A percentile compares a stretch with the other conserved stretches of the same genome.
Evolutionary conservation across 2,888 invertebrate genomes (phyloP).

Genomic region (Parelbella ahira): DNA sequence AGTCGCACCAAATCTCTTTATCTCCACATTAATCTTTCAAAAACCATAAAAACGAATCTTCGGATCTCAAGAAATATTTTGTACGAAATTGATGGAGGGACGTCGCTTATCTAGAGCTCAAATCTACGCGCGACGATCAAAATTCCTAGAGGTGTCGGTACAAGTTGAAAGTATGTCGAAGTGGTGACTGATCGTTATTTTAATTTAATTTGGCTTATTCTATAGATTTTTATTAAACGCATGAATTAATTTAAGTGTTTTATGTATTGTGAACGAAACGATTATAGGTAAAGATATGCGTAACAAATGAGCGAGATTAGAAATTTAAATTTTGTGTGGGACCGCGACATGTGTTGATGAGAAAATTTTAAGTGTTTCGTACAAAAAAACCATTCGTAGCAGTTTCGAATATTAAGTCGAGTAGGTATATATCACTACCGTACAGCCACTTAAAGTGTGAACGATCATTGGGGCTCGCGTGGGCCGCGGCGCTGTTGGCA

Average conservation of each 20-base stretch:
- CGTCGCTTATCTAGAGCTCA: constrained; percentile 60
- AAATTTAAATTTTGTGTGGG: constrained; percentile 28
- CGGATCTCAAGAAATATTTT: constrained; percentile 74
- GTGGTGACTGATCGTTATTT: constrained; percentile 44
- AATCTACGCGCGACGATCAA: constrained; percentile 67
- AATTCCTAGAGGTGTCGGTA: constrained; percentile 80
- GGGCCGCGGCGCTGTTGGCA: constrained; percentile 62
- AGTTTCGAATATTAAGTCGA: constrained; percentile 56
- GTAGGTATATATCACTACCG: constrained; percentile 62
- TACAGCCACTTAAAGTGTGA: constrained; percentile 74
- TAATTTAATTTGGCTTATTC: constrained; percentile 42
- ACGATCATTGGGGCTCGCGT: constrained; percentile 64
- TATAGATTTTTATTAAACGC: constrained; percentile 29
- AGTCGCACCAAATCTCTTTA: constrained; percentile 69
- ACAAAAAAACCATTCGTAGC: constrained; percentile 32
- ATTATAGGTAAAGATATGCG: constrained; percentile 23
- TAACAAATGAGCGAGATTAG: constrained; percentile 26
- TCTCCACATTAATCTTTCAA: constrained; percentile 72
- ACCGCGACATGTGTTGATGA: constrained; percentile 21
- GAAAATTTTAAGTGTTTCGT: constrained; percentile 12
- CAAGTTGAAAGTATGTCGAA: constrained; percentile 58
- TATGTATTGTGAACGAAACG: constrained; percentile 29
- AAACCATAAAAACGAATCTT: constrained; percentile 72
- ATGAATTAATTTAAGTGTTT: constrained; percentile 27
- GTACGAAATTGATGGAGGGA: constrained; percentile 74